A percentile compares a stretch with the other conserved stretches of the same genome.
phyloP scores from a whole-genome alignment of 2,113 vertebrate species.

The Globicephala melas region DNA sequence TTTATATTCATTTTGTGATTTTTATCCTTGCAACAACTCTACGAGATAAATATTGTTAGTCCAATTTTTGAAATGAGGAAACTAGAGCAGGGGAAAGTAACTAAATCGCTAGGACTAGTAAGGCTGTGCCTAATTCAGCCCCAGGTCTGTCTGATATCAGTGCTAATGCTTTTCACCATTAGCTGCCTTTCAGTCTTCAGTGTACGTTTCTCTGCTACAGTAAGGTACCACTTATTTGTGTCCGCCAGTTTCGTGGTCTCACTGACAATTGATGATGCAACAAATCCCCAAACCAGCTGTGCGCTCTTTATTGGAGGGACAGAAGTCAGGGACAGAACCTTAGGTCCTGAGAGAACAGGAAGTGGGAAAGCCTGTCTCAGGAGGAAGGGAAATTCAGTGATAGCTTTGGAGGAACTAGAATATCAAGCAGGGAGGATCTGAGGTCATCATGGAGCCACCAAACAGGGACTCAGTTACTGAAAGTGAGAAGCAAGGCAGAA shows the following conservation, averaged over 20 bases:
- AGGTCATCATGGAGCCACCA: not conserved
- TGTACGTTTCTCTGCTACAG: not conserved
- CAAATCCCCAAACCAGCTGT: not conserved
- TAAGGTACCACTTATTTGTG: not conserved
- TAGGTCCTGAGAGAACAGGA: not conserved
- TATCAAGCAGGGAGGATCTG: not conserved
- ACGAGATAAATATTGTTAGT: not conserved
- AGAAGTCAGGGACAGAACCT: not conserved
- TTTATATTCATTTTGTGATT: conserved; percentile 15
- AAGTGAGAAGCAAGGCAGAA: not conserved
- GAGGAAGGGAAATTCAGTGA: not conserved
- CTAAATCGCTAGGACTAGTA: not conserved
- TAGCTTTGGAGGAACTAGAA: not conserved
- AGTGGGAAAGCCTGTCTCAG: fast-evolving
- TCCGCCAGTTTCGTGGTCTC: not conserved
- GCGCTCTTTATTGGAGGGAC: not conserved
- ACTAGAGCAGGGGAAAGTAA: not conserved
- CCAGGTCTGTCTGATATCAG: not conserved
- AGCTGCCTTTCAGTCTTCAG: not conserved
- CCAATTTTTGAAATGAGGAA: not conserved
- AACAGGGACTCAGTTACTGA: not conserved
- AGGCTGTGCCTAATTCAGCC: not conserved
- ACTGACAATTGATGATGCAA: not conserved
- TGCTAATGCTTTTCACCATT: not conserved
- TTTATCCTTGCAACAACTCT: not conserved